Evolutionary conservation across 2,888 invertebrate genomes (phyloP).

Genomic region (Sinopyrophorus schimmeli): DNA sequence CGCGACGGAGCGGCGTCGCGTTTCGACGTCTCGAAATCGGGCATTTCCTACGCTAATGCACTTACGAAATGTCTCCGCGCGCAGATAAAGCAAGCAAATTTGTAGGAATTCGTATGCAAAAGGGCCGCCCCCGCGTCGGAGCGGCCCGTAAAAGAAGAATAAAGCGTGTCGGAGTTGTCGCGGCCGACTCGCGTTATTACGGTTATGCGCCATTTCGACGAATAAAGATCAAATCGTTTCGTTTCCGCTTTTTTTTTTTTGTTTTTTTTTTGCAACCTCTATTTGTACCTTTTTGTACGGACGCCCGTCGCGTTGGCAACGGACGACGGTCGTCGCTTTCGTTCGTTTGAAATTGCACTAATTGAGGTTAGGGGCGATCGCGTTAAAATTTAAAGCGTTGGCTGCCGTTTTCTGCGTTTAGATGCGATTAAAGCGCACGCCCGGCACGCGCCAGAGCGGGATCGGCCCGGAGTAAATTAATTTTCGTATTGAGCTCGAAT

Average conservation of each 20-base stretch:
- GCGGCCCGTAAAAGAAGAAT: conserved; percentile 32
- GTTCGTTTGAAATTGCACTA: too few species aligned
- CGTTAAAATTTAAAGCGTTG: too few species aligned
- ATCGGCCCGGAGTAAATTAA: too few species aligned
- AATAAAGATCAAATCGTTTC: conserved; percentile 21
- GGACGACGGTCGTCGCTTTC: too few species aligned
- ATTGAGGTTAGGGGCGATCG: too few species aligned
- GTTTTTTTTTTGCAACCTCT: neutral
- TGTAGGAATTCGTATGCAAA: conserved; percentile 36
- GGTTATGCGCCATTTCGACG: conserved; percentile 18
- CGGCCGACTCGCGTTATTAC: conserved; percentile 27
- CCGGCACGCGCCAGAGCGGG: too few species aligned
- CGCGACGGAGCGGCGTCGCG: conserved; percentile 18
- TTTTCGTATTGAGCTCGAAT: too few species aligned
- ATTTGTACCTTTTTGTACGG: neutral
- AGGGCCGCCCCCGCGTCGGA: conserved; percentile 27
- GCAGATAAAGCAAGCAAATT: conserved; percentile 31
- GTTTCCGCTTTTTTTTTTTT: conserved; percentile 1
- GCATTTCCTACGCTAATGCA: conserved; percentile 20
- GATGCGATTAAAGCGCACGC: too few species aligned
- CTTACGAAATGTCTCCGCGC: conserved; percentile 26
- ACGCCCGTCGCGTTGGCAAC: too few species aligned
- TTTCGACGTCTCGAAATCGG: conserved; percentile 17
- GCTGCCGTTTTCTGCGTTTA: too few species aligned
- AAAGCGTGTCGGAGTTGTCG: conserved; percentile 30